A percentile compares a stretch with the other conserved stretches of the same genome.
These are phyloP conservation scores for Microchirus variegatus DNA, from an alignment of 2,797 vertebrate species.

Conservation along the genomic window DNA sequence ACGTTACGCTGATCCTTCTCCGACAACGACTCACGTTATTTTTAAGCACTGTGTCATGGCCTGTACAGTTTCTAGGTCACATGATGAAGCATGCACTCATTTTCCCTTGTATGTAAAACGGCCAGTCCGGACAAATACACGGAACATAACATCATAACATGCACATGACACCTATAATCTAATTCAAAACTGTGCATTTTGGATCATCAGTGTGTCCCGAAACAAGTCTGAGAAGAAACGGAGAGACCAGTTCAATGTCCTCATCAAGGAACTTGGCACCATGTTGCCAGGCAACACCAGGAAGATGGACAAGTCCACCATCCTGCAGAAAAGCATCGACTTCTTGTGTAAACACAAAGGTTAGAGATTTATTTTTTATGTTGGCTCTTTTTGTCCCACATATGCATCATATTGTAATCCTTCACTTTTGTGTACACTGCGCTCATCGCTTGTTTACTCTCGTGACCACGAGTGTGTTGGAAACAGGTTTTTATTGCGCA, in stretches of 20 bases:
- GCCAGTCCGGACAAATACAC: neutral
- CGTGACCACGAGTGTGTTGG: neutral
- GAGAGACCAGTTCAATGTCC: slow-evolving; percentile 99
- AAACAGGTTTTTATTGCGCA: slow-evolving; percentile 8
- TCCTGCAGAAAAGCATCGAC: slow-evolving; percentile 98
- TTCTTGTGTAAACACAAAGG: slow-evolving; percentile 98
- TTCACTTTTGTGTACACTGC: neutral
- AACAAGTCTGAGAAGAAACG: slow-evolving; percentile 99
- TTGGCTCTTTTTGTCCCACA: neutral
- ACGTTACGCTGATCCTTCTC: neutral
- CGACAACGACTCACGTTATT: neutral
- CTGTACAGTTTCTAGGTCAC: neutral
- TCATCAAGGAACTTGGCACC: slow-evolving; percentile 98
- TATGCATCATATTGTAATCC: slow-evolving; percentile 4
- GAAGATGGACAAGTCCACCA: slow-evolving; percentile 99
- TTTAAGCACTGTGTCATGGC: neutral
- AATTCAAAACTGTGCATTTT: slow-evolving; percentile 6
- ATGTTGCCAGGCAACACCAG: slow-evolving; percentile 97
- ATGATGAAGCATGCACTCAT: neutral
- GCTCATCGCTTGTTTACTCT: slow-evolving; percentile 25
- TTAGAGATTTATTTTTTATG: slow-evolving; percentile 60
- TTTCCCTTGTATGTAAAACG: neutral
- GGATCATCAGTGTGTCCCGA: slow-evolving; percentile 88
- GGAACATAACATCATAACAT: too few relatives aligned
- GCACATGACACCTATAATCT: too few relatives aligned